Evolutionary conservation across 2,797 vertebrate genomes (phyloP).

Genomic region (Lepidocolaptes lacrymiger): DNA sequence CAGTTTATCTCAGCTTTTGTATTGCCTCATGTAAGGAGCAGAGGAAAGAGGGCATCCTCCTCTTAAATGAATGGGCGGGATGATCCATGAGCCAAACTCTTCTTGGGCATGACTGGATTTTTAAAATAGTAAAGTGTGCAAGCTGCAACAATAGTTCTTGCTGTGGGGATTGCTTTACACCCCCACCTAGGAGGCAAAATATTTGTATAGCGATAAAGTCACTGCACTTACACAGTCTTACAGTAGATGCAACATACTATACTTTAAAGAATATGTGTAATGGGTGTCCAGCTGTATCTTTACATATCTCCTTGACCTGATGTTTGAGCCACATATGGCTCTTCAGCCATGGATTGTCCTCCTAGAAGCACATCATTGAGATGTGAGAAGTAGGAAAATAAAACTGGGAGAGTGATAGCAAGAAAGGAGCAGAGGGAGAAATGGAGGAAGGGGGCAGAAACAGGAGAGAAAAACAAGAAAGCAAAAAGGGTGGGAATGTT

Average conservation of each 20-base stretch:
- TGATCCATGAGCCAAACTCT: neutral
- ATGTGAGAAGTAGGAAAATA: neutral
- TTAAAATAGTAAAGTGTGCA: neutral
- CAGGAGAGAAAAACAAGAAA: neutral
- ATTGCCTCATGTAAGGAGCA: neutral
- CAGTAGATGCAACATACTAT: neutral
- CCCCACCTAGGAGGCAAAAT: neutral
- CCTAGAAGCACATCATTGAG: neutral
- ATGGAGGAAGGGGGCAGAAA: neutral
- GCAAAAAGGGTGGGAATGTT: neutral
- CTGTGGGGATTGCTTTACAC: neutral
- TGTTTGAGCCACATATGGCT: rapidly evolving
- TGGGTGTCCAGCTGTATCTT: neutral
- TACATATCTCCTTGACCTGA: neutral
- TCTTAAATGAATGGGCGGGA: neutral
- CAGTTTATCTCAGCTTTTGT: neutral
- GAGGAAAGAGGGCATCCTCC: neutral
- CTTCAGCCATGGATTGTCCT: neutral
- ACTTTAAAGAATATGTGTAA: neutral
- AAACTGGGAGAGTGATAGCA: neutral
- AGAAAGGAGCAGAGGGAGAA: neutral
- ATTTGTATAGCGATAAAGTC: neutral
- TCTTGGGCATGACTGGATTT: neutral
- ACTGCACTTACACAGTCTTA: neutral
- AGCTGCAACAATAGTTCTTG: neutral